Percentiles rank a stretch among this genome's conserved stretches.
phyloP scores from a whole-genome alignment of 2,888 invertebrate genomes.

The Leptodirus hochenwartii region DNA sequence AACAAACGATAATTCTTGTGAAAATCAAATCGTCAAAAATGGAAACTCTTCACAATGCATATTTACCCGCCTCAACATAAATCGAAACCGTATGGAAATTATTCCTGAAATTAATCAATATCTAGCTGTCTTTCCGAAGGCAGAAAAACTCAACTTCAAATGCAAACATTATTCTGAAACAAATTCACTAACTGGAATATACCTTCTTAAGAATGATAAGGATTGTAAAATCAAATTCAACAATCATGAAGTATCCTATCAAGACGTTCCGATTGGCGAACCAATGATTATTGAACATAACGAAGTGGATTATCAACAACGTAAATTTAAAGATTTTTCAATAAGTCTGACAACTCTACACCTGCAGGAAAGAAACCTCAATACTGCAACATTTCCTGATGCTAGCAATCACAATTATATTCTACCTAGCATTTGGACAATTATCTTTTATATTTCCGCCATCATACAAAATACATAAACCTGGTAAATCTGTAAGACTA shows the following conservation, averaged over 20 bases:
- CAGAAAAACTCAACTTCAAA: conserved; percentile 2
- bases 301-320: no score
- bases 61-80: conserved; percentile 1
- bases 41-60: conserved; percentile 2
- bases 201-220: conserved; percentile 4
- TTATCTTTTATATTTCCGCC: no score
- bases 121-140: conserved; percentile 4
- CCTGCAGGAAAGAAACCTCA: no score
- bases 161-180: conserved; percentile 3
- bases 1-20: no score
- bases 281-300: conserved; percentile 5
- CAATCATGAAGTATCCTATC: not conserved
- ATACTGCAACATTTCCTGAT: no score
- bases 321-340: no score
- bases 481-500: no score
- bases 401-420: no score
- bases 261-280: not conserved
- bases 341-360: no score
- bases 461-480: no score
- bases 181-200: conserved; percentile 2
- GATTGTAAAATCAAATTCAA: conserved; percentile 3
- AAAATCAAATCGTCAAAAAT: not conserved
- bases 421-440: no score
- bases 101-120: conserved; percentile 6
- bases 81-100: conserved; percentile 5